Evolutionary conservation across 2,888 invertebrate species (phyloP), one percentile per base, ranked within the genome.

Genomic region (Polydrusus tereticollis): DNA sequence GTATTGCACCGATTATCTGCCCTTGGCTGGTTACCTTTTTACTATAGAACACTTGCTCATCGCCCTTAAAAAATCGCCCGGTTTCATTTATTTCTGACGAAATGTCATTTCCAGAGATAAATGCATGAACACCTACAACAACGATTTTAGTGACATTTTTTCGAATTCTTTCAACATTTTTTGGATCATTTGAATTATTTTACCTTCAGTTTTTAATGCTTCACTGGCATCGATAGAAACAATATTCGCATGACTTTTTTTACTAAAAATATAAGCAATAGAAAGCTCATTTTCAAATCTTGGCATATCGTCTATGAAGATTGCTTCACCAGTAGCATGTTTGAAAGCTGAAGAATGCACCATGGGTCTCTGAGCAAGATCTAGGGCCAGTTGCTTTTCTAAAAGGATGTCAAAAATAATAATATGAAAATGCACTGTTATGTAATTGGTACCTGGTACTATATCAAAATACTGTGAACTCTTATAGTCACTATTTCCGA

Each of bases 251-350:
- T 95, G 92, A 0, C 97, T 90, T 85, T 89, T 91, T 0, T 91
- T 90, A 79, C 96, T 96, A 0, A 92, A 80, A 0, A 98, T 96
- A 55, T 94, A 88, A 0, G 91, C 90, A 78, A 96, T 85, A 80
- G 93, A 95, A 2, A 96, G 86, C 83, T 97, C 97, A 58, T 91
- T 90, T 79, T 90, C 89, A 75, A 88, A 88, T 50, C 84, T 86
- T 0, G 95, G 95, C 78, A 96, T 92, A 82, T 98, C 98, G 82
- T 96, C 96, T 76, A 93, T 92, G 82, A 97, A 98, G 62, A 94
- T 87, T 0, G 97, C 97, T 87, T 97, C 97, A 10, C 71, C 71
- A 95, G 93, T 1, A 3, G 93, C 92, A 86, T 98, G 97, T 82
- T 96, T 96, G 45, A 89, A 88, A 0, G 94, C 96, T 12, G 96